phyloP scores from a whole-genome alignment of 2,797 vertebrate species.

The Bradypus variegatus region DNA sequence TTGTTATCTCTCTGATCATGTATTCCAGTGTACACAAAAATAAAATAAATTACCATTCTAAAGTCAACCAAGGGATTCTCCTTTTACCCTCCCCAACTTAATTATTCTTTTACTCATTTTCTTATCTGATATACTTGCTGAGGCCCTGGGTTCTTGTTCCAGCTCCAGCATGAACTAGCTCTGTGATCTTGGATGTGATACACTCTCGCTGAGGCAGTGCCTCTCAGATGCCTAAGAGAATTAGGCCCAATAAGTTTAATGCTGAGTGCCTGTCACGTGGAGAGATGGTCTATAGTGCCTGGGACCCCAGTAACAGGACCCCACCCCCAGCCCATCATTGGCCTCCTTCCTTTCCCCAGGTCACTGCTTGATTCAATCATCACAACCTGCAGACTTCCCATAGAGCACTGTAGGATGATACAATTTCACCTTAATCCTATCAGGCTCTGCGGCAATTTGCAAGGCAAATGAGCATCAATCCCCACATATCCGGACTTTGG shows the following conservation, averaged over 20 bases:
- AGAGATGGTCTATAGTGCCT: neutral
- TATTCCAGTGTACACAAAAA: neutral
- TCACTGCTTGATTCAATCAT: neutral
- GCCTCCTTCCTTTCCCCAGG: neutral
- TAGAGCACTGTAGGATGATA: neutral
- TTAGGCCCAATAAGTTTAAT: neutral
- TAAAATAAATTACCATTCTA: neutral
- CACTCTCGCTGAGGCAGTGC: neutral
- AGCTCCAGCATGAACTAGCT: neutral
- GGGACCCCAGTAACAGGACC: no score
- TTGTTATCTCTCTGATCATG: neutral
- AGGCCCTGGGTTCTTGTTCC: neutral
- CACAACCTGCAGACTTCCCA: neutral
- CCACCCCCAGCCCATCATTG: neutral
- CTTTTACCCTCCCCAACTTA: neutral
- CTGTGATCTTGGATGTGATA: neutral
- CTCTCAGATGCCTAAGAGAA: neutral
- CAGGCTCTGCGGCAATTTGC: neutral
- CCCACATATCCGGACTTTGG: no score
- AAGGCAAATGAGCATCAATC: neutral
- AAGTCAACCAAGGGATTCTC: neutral
- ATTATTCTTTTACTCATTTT: neutral
- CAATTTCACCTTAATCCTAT: neutral
- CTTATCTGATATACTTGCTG: neutral
- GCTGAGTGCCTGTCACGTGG: neutral